Evolutionary conservation across 2,113 vertebrate species (phyloP), one percentile per base, ranked within the genome.

Genomic region (Actenoides lindsayi): DNA sequence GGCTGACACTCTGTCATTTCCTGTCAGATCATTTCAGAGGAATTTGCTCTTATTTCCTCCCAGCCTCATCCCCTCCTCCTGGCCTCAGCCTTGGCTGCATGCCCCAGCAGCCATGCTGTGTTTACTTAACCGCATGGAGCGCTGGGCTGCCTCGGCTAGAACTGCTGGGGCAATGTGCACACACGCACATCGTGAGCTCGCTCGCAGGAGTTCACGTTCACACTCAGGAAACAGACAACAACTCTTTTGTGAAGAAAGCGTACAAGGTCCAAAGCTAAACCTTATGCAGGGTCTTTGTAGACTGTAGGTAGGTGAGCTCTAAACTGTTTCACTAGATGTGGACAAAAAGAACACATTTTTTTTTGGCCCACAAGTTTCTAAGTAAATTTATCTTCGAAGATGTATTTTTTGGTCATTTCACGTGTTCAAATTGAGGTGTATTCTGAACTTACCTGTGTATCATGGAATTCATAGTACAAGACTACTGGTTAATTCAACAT

Each of bases 11-110:
- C 97, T 98, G 98, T 98, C 98, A 99, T 99, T 99, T 99, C 99
- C 99, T 99, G 98, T 98, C 98, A 98, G 98, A 98, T 98, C 98
- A 97, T 98, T 98, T 98, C 94, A 97, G 98, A 99, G 98, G 99
- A 99, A 99, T 99, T 98, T 98, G 98, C 98, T 98, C 98, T 98
- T 98, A 98, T 99, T 99, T 99, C 99, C 99, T 99, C 98, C 97
- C 93, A 87, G 95, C 97, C 97, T 95, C 97, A 96, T 96, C 96
- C 95, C 97, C 92, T 96, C 75, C 97, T 96, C 68, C 87, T 9
- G 80, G 95, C 95, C 89, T 96, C 94, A 63, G 90, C 83, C 39
- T 73, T 97, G 97, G 96, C 96, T 77, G 67, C 25, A 5, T 57
- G 97, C 91, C 96, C 89, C 87, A 14, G 77, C 71, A 59, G 85